Evolutionary conservation across 2,888 invertebrate species (phyloP).

Genomic region (Heliconius sara): DNA sequence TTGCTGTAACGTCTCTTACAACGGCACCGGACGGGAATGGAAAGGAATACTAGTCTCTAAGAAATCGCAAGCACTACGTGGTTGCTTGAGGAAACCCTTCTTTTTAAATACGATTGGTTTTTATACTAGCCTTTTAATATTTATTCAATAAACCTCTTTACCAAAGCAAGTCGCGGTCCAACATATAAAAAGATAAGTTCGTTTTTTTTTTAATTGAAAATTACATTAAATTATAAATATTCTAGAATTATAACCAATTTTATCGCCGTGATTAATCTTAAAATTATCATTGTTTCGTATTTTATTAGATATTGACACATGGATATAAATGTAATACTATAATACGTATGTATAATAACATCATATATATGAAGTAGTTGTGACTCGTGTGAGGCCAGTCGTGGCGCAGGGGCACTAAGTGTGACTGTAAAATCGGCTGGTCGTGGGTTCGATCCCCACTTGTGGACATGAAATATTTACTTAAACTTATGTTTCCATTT

Average conservation of each 20-base stretch:
- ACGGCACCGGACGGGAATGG: too few species aligned
- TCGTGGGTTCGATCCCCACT: too few species aligned
- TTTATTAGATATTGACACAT: background rate
- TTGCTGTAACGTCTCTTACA: too few species aligned
- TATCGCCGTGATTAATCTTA: conserved; percentile 14
- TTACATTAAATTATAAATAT: background rate
- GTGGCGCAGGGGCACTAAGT: background rate
- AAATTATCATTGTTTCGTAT: background rate
- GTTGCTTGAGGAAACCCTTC: background rate
- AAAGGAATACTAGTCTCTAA: too few species aligned
- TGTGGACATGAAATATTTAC: too few species aligned
- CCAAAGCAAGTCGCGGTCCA: too few species aligned
- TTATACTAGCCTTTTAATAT: background rate
- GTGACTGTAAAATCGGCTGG: too few species aligned
- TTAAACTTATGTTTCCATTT: too few species aligned
- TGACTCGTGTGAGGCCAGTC: background rate
- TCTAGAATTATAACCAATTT: conserved; percentile 2
- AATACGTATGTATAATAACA: background rate
- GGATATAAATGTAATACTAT: background rate
- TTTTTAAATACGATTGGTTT: background rate
- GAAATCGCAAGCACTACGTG: too few species aligned
- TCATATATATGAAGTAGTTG: background rate
- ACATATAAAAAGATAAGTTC: too few species aligned
- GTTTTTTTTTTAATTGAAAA: background rate
- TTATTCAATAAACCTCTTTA: too few species aligned